phyloP scores from a whole-genome alignment of 2,113 vertebrate genomes.

The Lasiurus borealis region DNA sequence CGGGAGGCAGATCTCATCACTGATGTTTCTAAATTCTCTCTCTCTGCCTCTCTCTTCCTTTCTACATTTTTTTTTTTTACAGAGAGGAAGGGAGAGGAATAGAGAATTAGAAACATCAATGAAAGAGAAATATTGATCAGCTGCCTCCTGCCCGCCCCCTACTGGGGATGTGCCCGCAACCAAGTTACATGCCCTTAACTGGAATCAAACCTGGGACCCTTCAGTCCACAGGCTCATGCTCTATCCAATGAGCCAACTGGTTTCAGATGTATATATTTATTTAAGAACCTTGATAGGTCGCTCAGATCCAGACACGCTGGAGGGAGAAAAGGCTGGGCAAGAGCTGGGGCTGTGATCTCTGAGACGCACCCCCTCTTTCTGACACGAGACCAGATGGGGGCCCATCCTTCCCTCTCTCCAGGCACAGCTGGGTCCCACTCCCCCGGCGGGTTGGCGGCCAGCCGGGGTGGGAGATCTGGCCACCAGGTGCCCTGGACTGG shows the following conservation, averaged over 20 bases:
- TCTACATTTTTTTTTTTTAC: background rate
- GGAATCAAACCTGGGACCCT: no score
- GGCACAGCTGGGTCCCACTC: background rate
- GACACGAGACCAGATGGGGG: background rate
- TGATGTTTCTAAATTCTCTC: no score
- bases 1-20: no score
- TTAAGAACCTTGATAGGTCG: background rate
- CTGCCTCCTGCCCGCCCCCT: no score
- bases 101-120: no score
- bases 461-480: background rate
- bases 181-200: no score
- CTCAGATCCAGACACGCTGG: background rate
- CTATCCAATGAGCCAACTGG: no score
- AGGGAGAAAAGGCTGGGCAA: background rate
- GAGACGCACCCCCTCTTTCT: background rate
- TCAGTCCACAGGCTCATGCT: no score
- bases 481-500: background rate
- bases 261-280: no score
- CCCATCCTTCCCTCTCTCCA: fast-evolving
- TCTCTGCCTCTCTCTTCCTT: background rate
- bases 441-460: background rate
- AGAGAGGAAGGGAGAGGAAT: no score
- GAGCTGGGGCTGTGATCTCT: background rate
- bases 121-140: no score
- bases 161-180: no score